Percentiles rank a stretch among this genome's conserved stretches.
phyloP scores from a whole-genome alignment of 2,113 vertebrate species.

The Naja naja region DNA sequence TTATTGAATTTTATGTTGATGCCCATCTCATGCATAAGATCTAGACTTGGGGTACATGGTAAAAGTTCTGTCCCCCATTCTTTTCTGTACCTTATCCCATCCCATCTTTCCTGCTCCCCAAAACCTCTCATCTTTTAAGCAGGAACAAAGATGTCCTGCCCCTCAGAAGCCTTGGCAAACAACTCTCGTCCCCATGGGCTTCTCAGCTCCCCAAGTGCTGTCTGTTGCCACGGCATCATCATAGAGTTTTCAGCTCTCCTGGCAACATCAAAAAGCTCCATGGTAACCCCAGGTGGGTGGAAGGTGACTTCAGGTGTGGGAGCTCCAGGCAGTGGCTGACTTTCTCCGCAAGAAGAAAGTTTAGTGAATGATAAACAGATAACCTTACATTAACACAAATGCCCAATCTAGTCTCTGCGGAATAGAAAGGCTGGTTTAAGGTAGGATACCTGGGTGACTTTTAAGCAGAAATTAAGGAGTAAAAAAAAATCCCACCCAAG shows the following conservation, averaged over 20 bases:
- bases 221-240: slow-evolving; percentile 2
- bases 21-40: not conserved
- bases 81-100: not conserved
- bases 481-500: not conserved
- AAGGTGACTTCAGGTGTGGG: not conserved
- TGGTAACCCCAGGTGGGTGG: not conserved
- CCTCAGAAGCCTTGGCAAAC: not conserved
- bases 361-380: no score
- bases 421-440: not conserved
- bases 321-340: not conserved
- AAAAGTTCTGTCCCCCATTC: not conserved
- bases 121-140: not conserved
- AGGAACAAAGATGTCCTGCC: not conserved
- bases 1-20: not conserved
- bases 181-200: not conserved
- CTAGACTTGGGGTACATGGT: not conserved
- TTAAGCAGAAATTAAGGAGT: no score
- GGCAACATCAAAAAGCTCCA: not conserved
- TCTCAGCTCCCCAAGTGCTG: not conserved
- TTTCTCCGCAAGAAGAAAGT: not conserved
- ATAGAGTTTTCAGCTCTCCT: not conserved
- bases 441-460: not conserved
- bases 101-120: not conserved
- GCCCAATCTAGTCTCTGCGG: no score
- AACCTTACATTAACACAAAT: no score